Conservation (phyloP, 2,797 vertebrate species). For the Megalops cyprinoides region DNA sequence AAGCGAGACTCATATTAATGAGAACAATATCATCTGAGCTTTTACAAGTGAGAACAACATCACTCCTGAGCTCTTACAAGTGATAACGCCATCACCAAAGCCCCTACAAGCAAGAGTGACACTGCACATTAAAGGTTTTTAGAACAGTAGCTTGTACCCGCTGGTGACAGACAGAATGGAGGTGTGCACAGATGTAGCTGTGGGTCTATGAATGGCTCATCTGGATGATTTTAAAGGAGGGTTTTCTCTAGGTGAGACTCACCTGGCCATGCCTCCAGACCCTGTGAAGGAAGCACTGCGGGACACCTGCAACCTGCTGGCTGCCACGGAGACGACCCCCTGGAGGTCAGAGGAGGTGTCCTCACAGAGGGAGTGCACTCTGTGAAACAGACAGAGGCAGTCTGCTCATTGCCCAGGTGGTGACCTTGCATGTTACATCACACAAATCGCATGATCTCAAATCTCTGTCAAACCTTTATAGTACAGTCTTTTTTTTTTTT, state of each 20-base stretch:
- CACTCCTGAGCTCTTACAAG: no score
- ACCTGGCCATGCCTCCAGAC: slow-evolving; percentile 84
- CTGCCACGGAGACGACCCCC: slow-evolving; percentile 68
- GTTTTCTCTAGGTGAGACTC: slow-evolving; percentile 44
- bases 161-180: not conserved
- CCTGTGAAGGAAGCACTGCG: slow-evolving; percentile 68
- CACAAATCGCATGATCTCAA: no score
- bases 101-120: no score
- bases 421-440: no score
- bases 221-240: not conserved
- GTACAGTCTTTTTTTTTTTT: not conserved
- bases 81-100: no score
- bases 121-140: no score
- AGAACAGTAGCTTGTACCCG: no score
- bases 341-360: slow-evolving; percentile 70
- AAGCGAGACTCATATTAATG: no score
- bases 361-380: slow-evolving; percentile 71
- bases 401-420: no score
- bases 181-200: not conserved
- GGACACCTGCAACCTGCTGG: slow-evolving; percentile 64
- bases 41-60: no score
- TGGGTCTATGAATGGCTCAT: not conserved
- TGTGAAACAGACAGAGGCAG: slow-evolving; percentile 58
- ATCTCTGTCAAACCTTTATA: no score
- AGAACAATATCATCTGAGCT: no score